Conservation (phyloP, 2,797 vertebrate species). For the Melopsittacus undulatus region DNA sequence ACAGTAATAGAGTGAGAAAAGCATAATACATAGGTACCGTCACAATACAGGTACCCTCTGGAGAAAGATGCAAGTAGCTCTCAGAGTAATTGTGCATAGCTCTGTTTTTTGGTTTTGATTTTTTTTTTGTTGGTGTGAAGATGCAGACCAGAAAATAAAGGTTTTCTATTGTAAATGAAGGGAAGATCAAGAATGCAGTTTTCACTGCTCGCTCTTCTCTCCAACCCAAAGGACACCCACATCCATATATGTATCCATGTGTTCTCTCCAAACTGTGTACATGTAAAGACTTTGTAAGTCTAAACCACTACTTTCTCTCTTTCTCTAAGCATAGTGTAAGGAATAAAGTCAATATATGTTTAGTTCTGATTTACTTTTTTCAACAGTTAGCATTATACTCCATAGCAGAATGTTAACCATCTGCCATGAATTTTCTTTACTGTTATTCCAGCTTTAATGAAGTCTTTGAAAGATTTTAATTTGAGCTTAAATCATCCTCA, state of each 20-base stretch:
- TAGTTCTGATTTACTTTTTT: neutral
- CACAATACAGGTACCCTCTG: neutral
- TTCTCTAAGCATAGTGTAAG: neutral
- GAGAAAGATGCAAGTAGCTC: neutral
- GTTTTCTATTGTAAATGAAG: neutral
- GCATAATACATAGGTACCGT: too few species aligned
- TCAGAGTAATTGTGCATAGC: neutral
- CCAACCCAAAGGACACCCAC: neutral
- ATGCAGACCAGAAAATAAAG: neutral
- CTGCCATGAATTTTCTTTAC: conserved; percentile 10
- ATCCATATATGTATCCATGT: neutral
- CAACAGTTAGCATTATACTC: neutral
- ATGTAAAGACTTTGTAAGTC: neutral
- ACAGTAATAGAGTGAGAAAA: neutral
- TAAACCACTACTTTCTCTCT: neutral
- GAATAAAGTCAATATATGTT: neutral
- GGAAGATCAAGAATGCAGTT: neutral
- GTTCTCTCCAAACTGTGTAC: neutral
- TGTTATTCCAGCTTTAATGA: conserved; percentile 7
- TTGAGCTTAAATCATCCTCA: neutral
- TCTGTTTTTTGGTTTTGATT: neutral
- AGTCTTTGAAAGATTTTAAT: neutral
- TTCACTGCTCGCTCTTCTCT: neutral
- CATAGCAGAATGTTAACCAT: neutral
- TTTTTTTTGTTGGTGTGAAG: neutral